Percentiles rank a stretch among this genome's conserved stretches.
Evolutionary conservation across 1,140 invertebrate species (phyloP).

Genomic region (Lycorma delicatula): DNA sequence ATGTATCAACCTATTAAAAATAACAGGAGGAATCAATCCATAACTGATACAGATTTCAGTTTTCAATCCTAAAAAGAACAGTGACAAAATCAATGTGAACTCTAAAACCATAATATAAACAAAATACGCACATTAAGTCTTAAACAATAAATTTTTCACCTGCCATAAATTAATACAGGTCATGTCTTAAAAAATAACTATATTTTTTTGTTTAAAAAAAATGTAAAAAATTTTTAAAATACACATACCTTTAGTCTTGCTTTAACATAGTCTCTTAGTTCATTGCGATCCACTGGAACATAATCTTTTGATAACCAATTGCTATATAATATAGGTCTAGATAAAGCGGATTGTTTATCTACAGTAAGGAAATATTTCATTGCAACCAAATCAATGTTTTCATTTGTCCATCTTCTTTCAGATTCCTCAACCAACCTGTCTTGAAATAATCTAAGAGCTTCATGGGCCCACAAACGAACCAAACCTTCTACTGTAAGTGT

Average conservation of each 20-base stretch:
- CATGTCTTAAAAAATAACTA: too few species aligned
- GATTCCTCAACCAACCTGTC: slow-evolving; percentile 88
- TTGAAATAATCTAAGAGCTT: slow-evolving; percentile 96
- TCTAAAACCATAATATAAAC: too few species aligned
- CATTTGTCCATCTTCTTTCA: slow-evolving; percentile 96
- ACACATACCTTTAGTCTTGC: slow-evolving; percentile 75
- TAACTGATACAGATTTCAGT: too few species aligned
- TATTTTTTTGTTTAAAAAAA: too few species aligned
- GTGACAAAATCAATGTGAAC: too few species aligned
- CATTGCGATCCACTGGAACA: slow-evolving; percentile 89
- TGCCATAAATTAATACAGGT: too few species aligned
- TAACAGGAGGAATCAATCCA: too few species aligned
- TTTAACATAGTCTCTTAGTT: slow-evolving; percentile 92
- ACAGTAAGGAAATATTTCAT: slow-evolving; percentile 92
- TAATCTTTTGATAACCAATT: slow-evolving; percentile 99
- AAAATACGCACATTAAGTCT: too few species aligned
- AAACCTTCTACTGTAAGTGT: slow-evolving; percentile 84
- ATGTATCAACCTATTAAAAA: too few species aligned
- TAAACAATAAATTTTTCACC: too few species aligned
- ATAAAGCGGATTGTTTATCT: slow-evolving; percentile 74
- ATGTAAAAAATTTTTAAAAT: too few species aligned
- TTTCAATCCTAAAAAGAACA: too few species aligned
- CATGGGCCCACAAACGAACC: slow-evolving; percentile 96
- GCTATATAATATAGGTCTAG: slow-evolving; percentile 90
- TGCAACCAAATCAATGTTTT: slow-evolving; percentile 92